These are phyloP conservation scores for Cepphus grylle DNA, from an alignment of 2,113 vertebrate species.

Conservation along the genomic window DNA sequence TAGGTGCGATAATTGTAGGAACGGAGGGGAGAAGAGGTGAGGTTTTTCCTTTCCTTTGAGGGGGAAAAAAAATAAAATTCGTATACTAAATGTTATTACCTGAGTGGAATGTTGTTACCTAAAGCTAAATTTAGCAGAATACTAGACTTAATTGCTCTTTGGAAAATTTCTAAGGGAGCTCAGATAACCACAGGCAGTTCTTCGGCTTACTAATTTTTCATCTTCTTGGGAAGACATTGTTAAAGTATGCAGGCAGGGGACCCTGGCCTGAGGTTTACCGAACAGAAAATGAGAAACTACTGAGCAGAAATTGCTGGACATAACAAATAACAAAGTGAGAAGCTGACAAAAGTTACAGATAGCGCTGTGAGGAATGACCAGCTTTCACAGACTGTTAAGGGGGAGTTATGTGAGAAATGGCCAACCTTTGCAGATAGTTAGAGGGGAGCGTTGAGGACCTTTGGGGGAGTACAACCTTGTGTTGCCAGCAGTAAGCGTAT, in stretches of 20 bases:
- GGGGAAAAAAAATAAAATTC: not conserved
- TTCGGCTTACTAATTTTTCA: not conserved
- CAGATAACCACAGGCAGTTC: not conserved
- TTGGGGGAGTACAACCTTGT: not conserved
- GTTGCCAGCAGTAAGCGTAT: not conserved
- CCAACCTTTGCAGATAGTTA: not conserved
- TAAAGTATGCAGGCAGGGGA: not conserved
- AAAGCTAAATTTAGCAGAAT: not conserved
- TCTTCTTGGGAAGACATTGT: not conserved
- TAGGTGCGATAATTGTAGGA: fast-evolving
- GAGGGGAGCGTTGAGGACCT: not conserved
- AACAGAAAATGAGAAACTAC: not conserved
- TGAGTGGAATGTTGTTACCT: not conserved
- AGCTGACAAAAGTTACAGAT: not conserved
- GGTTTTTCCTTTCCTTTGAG: not conserved
- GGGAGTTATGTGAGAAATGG: not conserved
- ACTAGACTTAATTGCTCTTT: not conserved
- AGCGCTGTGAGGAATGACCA: not conserved
- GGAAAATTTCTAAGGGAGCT: not conserved
- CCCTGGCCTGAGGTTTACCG: not conserved
- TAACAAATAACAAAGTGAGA: not conserved
- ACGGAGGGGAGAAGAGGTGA: not conserved
- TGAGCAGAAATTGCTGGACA: not conserved
- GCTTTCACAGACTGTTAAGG: not conserved
- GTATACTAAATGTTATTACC: not conserved